Percentiles rank a stretch among this genome's conserved stretches.
These are phyloP conservation scores for Andrena bicolor DNA, from an alignment of 2,888 invertebrate genomes.

Conservation along the genomic window DNA sequence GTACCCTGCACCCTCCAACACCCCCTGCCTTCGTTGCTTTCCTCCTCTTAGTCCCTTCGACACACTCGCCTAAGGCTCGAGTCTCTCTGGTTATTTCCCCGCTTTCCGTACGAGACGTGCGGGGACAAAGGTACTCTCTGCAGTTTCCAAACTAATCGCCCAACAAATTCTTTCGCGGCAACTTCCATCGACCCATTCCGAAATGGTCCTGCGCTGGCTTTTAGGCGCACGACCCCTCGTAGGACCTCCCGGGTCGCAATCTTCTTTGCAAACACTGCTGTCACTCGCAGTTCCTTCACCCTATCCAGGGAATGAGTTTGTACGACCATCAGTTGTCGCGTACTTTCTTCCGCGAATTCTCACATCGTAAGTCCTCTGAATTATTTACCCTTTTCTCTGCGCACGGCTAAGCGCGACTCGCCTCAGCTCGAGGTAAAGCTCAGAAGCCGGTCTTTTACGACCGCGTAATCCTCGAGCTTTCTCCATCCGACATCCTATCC, in stretches of 20 bases:
- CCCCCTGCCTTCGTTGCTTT: neutral
- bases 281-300: neutral
- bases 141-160: slow-evolving; percentile 43
- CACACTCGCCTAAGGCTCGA: slow-evolving; percentile 21
- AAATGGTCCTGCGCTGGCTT: neutral
- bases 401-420: neutral
- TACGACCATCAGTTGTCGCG: neutral
- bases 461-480: slow-evolving; percentile 64
- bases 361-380: neutral
- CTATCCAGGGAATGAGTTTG: neutral
- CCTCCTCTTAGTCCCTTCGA: slow-evolving; percentile 45
- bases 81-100: slow-evolving; percentile 22
- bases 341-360: neutral
- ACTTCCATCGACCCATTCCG: slow-evolving; percentile 6
- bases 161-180: slow-evolving; percentile 33
- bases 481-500: slow-evolving; percentile 36
- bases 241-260: neutral
- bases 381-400: neutral
- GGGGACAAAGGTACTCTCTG: neutral
- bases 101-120: neutral
- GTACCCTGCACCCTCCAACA: neutral
- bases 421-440: neutral
- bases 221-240: neutral
- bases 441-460: slow-evolving; percentile 32
- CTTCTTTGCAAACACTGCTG: neutral